A percentile compares a stretch with the other conserved stretches of the same genome.
These are phyloP conservation scores for Apodemus agrarius DNA, from an alignment of 2,797 vertebrate genomes.

Conservation along the genomic window DNA sequence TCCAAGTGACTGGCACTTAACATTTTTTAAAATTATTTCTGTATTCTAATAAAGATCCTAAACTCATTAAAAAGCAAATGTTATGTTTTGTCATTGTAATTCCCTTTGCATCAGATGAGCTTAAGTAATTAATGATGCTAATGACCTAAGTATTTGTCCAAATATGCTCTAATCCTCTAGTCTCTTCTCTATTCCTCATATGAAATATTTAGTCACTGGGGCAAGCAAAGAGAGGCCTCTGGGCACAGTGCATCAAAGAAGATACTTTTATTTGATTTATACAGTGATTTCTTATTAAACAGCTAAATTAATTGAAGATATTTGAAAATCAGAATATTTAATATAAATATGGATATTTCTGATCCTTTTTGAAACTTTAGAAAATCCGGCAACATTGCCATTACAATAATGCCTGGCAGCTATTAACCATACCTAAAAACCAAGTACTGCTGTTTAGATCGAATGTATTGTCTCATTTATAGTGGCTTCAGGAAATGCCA, in stretches of 20 bases:
- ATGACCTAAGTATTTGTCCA: conserved; percentile 53
- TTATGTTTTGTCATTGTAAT: conserved; percentile 43
- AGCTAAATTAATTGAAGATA: conserved; percentile 17
- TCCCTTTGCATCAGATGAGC: conserved; percentile 14
- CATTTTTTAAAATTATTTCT: conserved; percentile 31
- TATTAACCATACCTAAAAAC: conserved; percentile 2
- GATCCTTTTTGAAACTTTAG: conserved; percentile 27
- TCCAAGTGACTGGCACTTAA: conserved; percentile 20
- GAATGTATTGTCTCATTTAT: background rate
- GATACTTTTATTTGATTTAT: conserved; percentile 33
- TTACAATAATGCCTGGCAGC: background rate
- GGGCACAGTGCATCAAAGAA: conserved; percentile 13
- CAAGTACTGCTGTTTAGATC: background rate
- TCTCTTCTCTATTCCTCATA: background rate
- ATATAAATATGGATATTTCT: conserved; percentile 30
- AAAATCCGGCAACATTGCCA: background rate
- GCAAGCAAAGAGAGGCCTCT: background rate
- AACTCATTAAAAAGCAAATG: conserved; percentile 51
- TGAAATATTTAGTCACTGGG: conserved; percentile 41
- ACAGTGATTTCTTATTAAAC: background rate
- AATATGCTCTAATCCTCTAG: conserved; percentile 44
- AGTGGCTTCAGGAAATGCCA: background rate
- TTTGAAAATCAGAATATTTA: conserved; percentile 38
- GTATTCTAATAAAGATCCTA: conserved; percentile 24
- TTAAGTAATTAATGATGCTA: conserved; percentile 57